These are phyloP conservation scores for Eutolmus rufibarbis DNA, from an alignment of 2,888 invertebrate species.

Conservation along the genomic window DNA sequence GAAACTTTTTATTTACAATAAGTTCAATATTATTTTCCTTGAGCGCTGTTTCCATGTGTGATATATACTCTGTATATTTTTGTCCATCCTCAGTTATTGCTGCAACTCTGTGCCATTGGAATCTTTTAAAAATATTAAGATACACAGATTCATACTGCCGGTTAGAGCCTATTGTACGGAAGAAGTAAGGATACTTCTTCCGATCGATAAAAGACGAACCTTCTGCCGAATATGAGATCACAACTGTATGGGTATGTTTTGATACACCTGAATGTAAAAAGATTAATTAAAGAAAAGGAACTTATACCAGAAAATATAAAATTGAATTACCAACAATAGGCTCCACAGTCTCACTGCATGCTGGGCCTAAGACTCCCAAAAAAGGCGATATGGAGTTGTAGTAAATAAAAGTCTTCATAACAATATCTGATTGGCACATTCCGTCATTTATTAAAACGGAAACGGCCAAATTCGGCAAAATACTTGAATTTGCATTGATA, in stretches of 20 bases:
- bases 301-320: neutral
- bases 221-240: constrained; percentile 82
- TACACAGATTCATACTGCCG: constrained; percentile 70
- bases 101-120: constrained; percentile 76
- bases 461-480: constrained; percentile 70
- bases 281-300: neutral
- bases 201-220: constrained; percentile 76
- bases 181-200: constrained; percentile 77
- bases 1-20: constrained; percentile 74
- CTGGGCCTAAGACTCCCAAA: constrained; percentile 79
- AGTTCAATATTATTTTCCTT: constrained; percentile 70
- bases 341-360: constrained; percentile 82
- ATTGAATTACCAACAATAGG: constrained; percentile 70
- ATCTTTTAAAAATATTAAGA: constrained; percentile 66
- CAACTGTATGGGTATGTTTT: constrained; percentile 73
- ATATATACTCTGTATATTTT: constrained; percentile 79
- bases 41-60: constrained; percentile 72
- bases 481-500: constrained; percentile 68
- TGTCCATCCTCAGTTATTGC: constrained; percentile 81
- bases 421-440: constrained; percentile 73
- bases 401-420: constrained; percentile 78
- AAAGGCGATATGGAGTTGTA: constrained; percentile 66
- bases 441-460: constrained; percentile 69
- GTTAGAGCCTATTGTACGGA: constrained; percentile 81
- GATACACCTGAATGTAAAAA: constrained; percentile 67